phyloP scores from a whole-genome alignment of 2,113 vertebrate genomes.

The Asarcornis scutulata region DNA sequence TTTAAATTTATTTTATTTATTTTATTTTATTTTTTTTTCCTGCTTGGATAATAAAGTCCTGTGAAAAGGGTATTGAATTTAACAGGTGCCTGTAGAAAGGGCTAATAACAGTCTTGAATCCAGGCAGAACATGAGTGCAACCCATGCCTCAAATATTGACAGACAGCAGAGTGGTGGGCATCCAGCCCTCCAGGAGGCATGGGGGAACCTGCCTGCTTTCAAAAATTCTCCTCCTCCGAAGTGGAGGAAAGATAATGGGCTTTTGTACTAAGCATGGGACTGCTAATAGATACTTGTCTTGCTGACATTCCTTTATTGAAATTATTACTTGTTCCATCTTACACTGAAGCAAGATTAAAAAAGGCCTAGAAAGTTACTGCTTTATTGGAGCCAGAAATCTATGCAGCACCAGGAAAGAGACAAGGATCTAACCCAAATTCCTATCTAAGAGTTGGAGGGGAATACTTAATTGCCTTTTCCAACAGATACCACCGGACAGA shows the following conservation, averaged over 20 bases:
- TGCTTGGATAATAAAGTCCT: not conserved
- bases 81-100: not conserved
- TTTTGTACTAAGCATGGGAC: constrained; percentile 45
- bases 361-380: not conserved
- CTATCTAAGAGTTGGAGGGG: not conserved
- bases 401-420: not conserved
- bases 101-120: not conserved
- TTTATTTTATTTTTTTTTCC: not conserved
- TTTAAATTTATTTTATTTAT: not conserved
- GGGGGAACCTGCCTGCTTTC: not conserved
- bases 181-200: not conserved
- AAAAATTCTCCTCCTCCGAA: not conserved
- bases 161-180: not conserved
- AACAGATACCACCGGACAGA: constrained; percentile 17
- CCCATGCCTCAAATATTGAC: not conserved
- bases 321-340: constrained; percentile 39
- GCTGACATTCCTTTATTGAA: constrained; percentile 43
- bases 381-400: constrained; percentile 42
- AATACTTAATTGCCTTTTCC: not conserved
- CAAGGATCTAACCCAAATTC: constrained; percentile 40
- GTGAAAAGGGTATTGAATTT: not conserved
- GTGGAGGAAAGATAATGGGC: constrained; percentile 21
- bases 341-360: constrained; percentile 15
- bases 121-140: not conserved
- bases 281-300: constrained; percentile 45